These are phyloP conservation scores for Corythornis madagascariensis DNA, from an alignment of 2,113 vertebrate genomes.

Conservation along the genomic window DNA sequence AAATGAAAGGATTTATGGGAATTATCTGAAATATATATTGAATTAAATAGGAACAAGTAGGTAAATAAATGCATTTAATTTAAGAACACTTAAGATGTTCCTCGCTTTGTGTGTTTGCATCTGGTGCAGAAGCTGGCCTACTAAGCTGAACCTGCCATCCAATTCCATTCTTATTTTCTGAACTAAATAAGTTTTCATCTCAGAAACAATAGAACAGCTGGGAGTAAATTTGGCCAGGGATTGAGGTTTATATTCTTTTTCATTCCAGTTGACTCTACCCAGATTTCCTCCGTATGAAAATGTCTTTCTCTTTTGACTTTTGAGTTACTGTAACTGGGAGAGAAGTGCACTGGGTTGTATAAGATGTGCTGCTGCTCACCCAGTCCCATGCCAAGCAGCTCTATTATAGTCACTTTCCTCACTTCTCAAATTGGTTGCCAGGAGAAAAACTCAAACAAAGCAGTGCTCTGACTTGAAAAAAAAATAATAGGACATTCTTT, in stretches of 20 bases:
- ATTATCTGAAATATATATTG: slow-evolving; percentile 33
- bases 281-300: not conserved
- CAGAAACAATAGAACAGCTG: not conserved
- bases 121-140: not conserved
- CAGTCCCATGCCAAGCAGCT: not conserved
- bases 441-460: not conserved
- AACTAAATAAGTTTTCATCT: not conserved
- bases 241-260: not conserved
- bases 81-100: not conserved
- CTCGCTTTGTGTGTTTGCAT: not conserved
- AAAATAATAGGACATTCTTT: not conserved
- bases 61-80: slow-evolving; percentile 18
- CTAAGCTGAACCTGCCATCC: not conserved
- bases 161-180: not conserved
- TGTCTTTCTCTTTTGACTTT: not conserved
- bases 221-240: not conserved
- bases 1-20: slow-evolving; percentile 12
- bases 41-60: slow-evolving; percentile 23
- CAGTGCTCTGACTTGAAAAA: not conserved
- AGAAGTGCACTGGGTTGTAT: not conserved
- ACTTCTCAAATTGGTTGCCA: not conserved
- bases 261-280: not conserved
- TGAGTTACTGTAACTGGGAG: not conserved
- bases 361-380: not conserved
- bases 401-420: not conserved